Conservation (phyloP, 2,113 vertebrate genomes). For the Phrynosoma platyrhinos region DNA sequence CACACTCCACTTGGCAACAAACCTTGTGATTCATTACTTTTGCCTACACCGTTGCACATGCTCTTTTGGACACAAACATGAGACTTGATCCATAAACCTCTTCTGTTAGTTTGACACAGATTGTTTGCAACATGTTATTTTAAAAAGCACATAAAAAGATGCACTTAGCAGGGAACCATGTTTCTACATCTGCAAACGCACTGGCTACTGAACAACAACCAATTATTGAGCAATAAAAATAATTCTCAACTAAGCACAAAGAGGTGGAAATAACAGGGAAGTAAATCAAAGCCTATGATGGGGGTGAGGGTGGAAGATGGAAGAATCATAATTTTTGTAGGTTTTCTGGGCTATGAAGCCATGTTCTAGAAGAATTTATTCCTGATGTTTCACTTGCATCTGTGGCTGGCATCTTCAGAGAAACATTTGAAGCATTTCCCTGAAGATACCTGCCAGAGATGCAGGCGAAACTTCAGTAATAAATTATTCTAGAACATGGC, state of each 20-base stretch:
- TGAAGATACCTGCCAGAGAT: no score
- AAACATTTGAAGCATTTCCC: no score
- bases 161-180: neutral
- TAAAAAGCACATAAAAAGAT: neutral
- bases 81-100: neutral
- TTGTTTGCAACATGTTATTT: neutral
- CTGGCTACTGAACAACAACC: neutral
- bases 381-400: no score
- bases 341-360: no score
- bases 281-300: neutral
- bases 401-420: no score
- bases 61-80: neutral
- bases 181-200: neutral
- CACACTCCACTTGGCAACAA: neutral
- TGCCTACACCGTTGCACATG: neutral
- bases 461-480: no score
- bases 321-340: neutral
- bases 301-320: neutral
- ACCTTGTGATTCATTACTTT: neutral
- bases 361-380: no score
- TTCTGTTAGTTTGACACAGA: neutral
- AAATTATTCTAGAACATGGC: no score
- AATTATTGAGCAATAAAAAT: neutral
- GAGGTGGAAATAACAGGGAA: neutral
- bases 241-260: neutral